A percentile compares a stretch with the other conserved stretches of the same genome.
Evolutionary conservation across 2,797 vertebrate species (phyloP).

Genomic region (Pteropus rufus): DNA sequence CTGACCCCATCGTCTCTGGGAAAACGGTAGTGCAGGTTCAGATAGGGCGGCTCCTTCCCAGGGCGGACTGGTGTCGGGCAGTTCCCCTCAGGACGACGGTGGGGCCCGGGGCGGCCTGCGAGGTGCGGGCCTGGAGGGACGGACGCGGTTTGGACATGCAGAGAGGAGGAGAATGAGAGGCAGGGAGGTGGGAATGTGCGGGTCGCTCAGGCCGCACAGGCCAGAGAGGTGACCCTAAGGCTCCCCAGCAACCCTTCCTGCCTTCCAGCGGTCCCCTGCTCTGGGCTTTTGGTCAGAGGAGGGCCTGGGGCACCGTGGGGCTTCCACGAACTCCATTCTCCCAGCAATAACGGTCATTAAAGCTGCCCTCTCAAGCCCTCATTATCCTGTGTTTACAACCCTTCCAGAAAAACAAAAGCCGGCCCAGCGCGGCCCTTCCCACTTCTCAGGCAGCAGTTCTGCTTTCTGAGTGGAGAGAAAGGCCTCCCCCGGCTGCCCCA

Average conservation of each 20-base stretch:
- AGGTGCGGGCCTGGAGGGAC: background rate
- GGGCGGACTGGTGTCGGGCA: background rate
- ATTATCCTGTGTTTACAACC: background rate
- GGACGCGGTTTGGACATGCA: too few relatives aligned
- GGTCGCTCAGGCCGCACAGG: accelerated
- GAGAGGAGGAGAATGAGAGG: background rate
- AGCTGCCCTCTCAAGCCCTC: background rate
- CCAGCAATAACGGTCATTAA: background rate
- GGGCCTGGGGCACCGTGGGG: background rate
- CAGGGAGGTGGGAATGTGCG: background rate
- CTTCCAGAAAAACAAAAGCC: background rate
- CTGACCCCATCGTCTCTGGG: background rate
- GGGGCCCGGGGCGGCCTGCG: background rate
- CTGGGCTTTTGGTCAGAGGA: background rate
- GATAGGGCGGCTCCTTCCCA: background rate
- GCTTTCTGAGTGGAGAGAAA: accelerated
- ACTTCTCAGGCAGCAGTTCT: accelerated
- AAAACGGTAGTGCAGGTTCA: background rate
- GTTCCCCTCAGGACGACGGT: background rate
- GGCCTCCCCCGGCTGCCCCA: accelerated
- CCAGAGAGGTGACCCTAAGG: background rate
- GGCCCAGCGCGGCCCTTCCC: accelerated
- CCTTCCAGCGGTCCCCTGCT: background rate
- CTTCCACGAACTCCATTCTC: background rate
- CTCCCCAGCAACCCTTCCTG: accelerated